Evolutionary conservation across 2,888 invertebrate species (phyloP).

Genomic region (Tetanocera ferruginea): DNA sequence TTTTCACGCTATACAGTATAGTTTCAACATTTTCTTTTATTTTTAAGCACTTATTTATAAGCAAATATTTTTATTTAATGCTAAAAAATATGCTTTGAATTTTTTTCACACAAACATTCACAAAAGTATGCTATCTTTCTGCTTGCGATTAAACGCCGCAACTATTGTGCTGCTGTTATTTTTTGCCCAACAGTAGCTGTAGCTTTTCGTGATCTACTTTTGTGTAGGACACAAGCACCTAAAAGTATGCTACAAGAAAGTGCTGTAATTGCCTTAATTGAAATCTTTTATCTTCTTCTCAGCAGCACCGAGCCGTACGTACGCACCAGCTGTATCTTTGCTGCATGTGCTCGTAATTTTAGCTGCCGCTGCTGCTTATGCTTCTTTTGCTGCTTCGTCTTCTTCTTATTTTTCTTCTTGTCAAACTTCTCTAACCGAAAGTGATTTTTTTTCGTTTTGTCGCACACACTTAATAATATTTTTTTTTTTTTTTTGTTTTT

Average conservation of each 20-base stretch:
- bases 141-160: not conserved
- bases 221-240: conserved; percentile 19
- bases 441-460: not conserved
- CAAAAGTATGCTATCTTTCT: too few relatives aligned
- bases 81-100: not conserved
- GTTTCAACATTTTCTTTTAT: too few relatives aligned
- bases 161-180: not conserved
- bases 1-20: too few relatives aligned
- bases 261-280: conserved; percentile 31
- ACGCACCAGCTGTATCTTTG: conserved; percentile 22
- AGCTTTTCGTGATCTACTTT: not conserved
- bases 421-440: too few relatives aligned
- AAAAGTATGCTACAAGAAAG: conserved; percentile 31
- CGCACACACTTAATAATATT: not conserved
- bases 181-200: not conserved
- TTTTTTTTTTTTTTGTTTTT: too few relatives aligned
- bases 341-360: not conserved
- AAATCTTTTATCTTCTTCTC: conserved; percentile 1
- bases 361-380: not conserved
- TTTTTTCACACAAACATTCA: not conserved
- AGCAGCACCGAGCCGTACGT: not conserved
- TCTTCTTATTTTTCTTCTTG: not conserved
- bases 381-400: not conserved
- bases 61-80: not conserved
- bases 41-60: not conserved